phyloP scores from a whole-genome alignment of 2,888 invertebrate genomes.

The Exephanes ischioxanthus region DNA sequence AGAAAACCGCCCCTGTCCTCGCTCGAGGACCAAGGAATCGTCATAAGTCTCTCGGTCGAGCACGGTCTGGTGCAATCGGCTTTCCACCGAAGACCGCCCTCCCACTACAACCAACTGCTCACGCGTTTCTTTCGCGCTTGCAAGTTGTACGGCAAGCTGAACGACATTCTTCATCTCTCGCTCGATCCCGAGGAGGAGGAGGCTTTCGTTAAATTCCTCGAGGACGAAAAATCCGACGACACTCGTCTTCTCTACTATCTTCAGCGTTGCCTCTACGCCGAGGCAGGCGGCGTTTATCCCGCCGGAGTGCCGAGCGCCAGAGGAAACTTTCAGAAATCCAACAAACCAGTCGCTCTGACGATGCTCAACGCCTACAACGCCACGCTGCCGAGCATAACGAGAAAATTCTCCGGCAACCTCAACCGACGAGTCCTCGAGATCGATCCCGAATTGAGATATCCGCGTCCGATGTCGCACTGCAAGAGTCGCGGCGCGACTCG shows the following conservation, averaged over 20 bases:
- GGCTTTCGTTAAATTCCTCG: conserved; percentile 89
- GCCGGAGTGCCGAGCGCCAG: conserved; percentile 13
- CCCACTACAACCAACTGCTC: conserved; percentile 79
- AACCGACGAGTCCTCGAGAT: conserved; percentile 50
- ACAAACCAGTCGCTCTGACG: conserved; percentile 70
- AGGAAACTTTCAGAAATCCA: conserved; percentile 43
- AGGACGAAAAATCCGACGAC: conserved; percentile 88
- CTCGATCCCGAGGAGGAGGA: conserved; percentile 89
- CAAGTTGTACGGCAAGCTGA: conserved; percentile 77
- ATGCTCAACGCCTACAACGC: conserved; percentile 80
- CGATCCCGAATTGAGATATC: conserved; percentile 72
- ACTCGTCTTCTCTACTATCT: conserved; percentile 90
- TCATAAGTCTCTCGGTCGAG: conserved; percentile 79
- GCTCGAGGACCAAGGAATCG: conserved; percentile 85
- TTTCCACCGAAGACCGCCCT: conserved; percentile 80
- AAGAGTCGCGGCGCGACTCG: conserved; percentile 69
- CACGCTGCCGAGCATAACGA: conserved; percentile 80
- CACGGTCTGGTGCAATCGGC: conserved; percentile 82
- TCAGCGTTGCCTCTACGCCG: conserved; percentile 86
- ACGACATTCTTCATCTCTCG: conserved; percentile 87
- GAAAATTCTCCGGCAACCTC: conserved; percentile 71
- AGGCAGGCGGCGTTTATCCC: conserved; percentile 73
- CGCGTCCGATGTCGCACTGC: conserved; percentile 81
- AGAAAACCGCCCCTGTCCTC: conserved; percentile 87
- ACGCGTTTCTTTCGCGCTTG: conserved; percentile 80